A percentile compares a stretch with the other conserved stretches of the same genome.
phyloP scores from a whole-genome alignment of 2,888 invertebrate genomes.

The Tiliacea citrago region DNA sequence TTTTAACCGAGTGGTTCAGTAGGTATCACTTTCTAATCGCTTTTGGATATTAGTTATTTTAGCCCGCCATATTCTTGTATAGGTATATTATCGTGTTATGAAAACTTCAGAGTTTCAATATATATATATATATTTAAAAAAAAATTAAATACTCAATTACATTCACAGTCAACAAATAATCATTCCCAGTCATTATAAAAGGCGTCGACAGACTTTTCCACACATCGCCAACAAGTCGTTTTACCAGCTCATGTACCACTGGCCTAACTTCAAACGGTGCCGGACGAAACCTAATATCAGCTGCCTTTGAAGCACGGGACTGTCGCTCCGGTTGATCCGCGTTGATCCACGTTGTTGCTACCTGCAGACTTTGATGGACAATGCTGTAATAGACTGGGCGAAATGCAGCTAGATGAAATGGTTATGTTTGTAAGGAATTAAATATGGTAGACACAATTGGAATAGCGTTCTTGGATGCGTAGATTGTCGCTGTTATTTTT shows the following conservation, averaged over 20 bases:
- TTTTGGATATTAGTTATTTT: background rate
- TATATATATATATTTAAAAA: no score
- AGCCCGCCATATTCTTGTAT: background rate
- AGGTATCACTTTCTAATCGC: background rate
- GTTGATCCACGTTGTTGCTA: conserved; percentile 22
- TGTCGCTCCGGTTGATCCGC: conserved; percentile 12
- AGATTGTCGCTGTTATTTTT: no score
- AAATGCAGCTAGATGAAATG: background rate
- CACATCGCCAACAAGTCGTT: conserved; percentile 1
- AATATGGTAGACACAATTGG: background rate
- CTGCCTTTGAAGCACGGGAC: conserved; percentile 40
- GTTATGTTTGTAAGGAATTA: background rate
- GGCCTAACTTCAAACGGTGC: conserved; percentile 44
- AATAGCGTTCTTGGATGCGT: background rate
- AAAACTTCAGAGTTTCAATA: no score
- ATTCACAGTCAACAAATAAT: background rate
- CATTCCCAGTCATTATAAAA: background rate
- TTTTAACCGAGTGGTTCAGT: background rate
- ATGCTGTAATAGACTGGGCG: conserved; percentile 5
- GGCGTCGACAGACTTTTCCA: background rate
- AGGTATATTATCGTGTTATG: no score
- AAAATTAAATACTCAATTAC: no score
- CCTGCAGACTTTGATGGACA: conserved; percentile 35
- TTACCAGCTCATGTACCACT: conserved; percentile 13
- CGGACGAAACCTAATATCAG: conserved; percentile 20